Evolutionary conservation across 2,888 invertebrate genomes (phyloP).

Genomic region (Myopa testacea): DNA sequence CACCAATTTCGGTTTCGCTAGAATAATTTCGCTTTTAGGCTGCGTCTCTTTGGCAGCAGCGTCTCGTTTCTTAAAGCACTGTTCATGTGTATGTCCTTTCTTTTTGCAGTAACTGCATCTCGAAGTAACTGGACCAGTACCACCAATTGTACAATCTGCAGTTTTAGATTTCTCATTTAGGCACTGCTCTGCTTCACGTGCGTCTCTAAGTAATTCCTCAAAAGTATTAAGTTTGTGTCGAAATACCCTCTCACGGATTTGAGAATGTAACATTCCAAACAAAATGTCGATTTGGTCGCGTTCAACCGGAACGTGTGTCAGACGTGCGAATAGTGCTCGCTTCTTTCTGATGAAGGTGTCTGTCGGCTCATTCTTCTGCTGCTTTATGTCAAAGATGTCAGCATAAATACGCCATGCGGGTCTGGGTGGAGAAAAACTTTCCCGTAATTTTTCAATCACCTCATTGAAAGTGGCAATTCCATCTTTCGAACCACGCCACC

Average conservation of each 20-base stretch:
- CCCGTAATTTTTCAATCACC: background rate
- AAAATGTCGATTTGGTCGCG: constrained; percentile 33
- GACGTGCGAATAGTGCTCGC: constrained; percentile 24
- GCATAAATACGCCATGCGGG: constrained; percentile 31
- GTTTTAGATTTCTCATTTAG: background rate
- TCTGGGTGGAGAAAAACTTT: constrained; percentile 27
- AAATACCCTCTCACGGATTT: constrained; percentile 31
- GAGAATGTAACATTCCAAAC: constrained; percentile 27
- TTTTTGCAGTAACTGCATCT: constrained; percentile 3
- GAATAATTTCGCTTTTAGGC: no score
- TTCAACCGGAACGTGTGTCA: constrained; percentile 27
- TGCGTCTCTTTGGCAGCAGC: background rate
- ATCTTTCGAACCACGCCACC: constrained; percentile 26
- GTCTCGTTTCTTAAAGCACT: constrained; percentile 3
- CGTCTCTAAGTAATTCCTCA: constrained; percentile 21
- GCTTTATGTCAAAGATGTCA: constrained; percentile 13
- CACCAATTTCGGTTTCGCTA: no score
- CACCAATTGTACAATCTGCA: no score
- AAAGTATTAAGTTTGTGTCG: constrained; percentile 25
- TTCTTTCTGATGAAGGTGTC: constrained; percentile 37
- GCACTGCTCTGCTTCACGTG: constrained; percentile 25
- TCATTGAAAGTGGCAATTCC: background rate
- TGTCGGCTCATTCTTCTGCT: constrained; percentile 37
- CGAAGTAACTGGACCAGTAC: background rate
- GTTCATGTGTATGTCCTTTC: background rate